These are phyloP conservation scores for Hylomyscus alleni DNA, from an alignment of 2,797 vertebrate species.

Conservation along the genomic window DNA sequence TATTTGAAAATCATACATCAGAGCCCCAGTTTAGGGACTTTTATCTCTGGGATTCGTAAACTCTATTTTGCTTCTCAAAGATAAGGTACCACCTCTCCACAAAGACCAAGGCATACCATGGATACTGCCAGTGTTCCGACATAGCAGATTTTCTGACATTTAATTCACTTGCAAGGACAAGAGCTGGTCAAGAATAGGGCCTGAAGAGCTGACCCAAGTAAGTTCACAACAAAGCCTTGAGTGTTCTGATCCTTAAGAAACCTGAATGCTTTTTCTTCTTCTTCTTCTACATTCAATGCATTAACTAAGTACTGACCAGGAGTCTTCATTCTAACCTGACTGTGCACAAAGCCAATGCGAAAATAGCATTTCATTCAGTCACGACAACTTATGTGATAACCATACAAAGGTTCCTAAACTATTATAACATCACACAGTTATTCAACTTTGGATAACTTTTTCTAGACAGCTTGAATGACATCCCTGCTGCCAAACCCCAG, in stretches of 20 bases:
- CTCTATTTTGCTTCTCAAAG: constrained; percentile 10
- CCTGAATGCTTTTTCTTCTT: background rate
- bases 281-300: background rate
- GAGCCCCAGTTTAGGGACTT: constrained; percentile 77
- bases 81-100: background rate
- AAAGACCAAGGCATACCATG: background rate
- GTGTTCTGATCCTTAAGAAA: constrained; percentile 57
- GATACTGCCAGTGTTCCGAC: background rate
- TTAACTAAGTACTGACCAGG: background rate
- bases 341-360: background rate
- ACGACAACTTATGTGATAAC: background rate
- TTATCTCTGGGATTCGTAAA: constrained; percentile 74
- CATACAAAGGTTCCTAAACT: background rate
- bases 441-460: background rate
- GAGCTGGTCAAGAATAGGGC: background rate
- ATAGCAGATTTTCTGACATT: constrained; percentile 25
- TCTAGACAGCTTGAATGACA: background rate
- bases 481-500: background rate
- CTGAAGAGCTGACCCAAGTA: background rate
- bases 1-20: constrained; percentile 85
- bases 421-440: constrained; percentile 5
- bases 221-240: constrained; percentile 22
- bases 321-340: background rate
- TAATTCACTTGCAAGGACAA: constrained; percentile 1
- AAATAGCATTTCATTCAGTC: background rate